phyloP scores from a whole-genome alignment of 2,113 vertebrate species.

The Anolis sagrei region DNA sequence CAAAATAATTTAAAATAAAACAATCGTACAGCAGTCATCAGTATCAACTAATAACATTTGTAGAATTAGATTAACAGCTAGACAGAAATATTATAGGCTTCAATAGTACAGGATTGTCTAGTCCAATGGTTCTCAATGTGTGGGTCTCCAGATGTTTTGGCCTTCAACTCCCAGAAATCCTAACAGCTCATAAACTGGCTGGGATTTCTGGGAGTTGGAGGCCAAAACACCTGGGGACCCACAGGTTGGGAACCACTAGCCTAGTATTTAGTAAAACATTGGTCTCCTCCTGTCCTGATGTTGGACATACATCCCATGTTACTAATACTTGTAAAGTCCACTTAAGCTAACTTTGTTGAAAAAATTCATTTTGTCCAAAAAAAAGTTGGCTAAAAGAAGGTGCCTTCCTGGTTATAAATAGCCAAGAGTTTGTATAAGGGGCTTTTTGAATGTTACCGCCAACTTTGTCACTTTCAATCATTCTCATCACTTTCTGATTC shows the following conservation, averaged over 20 bases:
- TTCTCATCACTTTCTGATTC: constrained; percentile 44
- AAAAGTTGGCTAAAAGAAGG: constrained; percentile 36
- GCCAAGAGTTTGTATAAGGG: constrained; percentile 18
- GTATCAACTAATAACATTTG: constrained; percentile 43
- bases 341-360: constrained; percentile 38
- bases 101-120: rapidly evolving
- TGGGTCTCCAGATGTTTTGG: too few species aligned
- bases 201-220: too few species aligned
- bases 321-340: constrained; percentile 6
- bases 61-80: not conserved
- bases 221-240: too few species aligned
- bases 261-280: constrained; percentile 25
- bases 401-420: constrained; percentile 53
- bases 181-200: too few species aligned
- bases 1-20: constrained; percentile 17
- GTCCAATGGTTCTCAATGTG: too few species aligned
- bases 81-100: constrained; percentile 22
- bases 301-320: not conserved
- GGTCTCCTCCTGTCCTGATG: rapidly evolving
- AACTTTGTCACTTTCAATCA: constrained; percentile 49
- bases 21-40: constrained; percentile 34
- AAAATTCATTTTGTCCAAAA: constrained; percentile 53
- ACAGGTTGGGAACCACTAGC: too few species aligned
- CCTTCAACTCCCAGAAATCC: too few species aligned
- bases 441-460: constrained; percentile 53